phyloP scores from a whole-genome alignment of 2,797 vertebrate species.

The Myripristis jacobus region DNA sequence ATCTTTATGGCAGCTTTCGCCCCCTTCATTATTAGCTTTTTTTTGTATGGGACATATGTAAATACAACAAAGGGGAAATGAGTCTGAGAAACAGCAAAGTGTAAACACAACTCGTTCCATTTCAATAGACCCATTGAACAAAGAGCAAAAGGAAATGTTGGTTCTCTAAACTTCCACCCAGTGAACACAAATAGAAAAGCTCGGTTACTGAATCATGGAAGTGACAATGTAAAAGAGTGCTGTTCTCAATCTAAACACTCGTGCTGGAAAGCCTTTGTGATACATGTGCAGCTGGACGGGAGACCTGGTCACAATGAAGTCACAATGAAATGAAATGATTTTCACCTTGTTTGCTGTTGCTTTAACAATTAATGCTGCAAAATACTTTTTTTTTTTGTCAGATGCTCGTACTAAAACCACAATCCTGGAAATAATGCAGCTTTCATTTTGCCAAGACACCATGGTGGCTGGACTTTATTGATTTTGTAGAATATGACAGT shows the following conservation, averaged over 20 bases:
- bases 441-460: too few relatives aligned
- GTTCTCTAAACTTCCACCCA: conserved; percentile 56
- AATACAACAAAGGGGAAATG: conserved; percentile 41
- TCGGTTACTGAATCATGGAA: conserved; percentile 27
- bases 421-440: too few relatives aligned
- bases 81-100: conserved; percentile 35
- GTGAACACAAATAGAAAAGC: conserved; percentile 42
- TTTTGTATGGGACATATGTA: conserved; percentile 15
- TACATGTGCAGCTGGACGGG: not conserved
- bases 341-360: not conserved
- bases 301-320: not conserved
- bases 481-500: too few relatives aligned
- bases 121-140: conserved; percentile 43
- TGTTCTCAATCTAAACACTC: conserved; percentile 1
- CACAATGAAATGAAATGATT: not conserved
- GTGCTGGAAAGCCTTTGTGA: conserved; percentile 15
- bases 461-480: too few relatives aligned
- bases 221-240: conserved; percentile 9
- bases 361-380: too few relatives aligned
- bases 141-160: conserved; percentile 50
- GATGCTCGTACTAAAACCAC: too few relatives aligned
- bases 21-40: conserved; percentile 1
- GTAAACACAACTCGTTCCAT: conserved; percentile 50
- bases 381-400: too few relatives aligned
- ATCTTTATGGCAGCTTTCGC: conserved; percentile 21